Conservation (phyloP, 2,113 vertebrate genomes). For the Hydropotes inermis region DNA sequence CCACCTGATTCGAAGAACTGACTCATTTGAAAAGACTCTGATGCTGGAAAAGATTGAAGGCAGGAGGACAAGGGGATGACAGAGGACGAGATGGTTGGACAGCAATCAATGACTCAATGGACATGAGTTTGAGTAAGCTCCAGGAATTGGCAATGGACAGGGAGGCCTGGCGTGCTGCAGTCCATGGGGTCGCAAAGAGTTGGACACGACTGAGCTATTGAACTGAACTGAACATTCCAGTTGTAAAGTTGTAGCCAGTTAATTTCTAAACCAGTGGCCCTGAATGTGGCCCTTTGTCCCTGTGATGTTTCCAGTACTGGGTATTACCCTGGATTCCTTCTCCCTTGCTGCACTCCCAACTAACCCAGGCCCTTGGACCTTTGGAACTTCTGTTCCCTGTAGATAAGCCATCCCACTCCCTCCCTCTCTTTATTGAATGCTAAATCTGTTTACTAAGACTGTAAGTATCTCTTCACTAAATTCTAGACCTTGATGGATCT, state of each 20-base stretch:
- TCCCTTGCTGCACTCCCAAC: background rate
- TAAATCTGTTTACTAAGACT: background rate
- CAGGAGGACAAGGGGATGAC: background rate
- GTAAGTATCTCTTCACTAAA: constrained; percentile 3
- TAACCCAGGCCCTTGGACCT: background rate
- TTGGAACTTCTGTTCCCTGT: background rate
- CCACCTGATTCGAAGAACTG: background rate
- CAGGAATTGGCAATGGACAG: background rate
- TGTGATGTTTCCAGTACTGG: background rate
- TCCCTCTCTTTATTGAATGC: background rate
- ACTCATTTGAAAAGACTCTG: background rate
- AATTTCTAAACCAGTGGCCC: background rate
- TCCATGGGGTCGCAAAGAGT: background rate
- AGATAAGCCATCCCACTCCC: background rate
- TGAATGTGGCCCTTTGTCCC: background rate
- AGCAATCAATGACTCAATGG: background rate
- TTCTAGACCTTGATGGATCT: background rate
- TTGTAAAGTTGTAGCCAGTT: background rate
- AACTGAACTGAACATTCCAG: background rate
- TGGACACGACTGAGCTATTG: background rate
- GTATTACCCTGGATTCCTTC: background rate
- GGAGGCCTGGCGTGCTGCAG: background rate
- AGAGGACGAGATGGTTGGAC: background rate
- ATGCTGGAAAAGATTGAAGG: background rate
- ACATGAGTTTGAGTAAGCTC: background rate